Evolutionary conservation across 2,888 invertebrate genomes (phyloP).

Genomic region (Dendrolimus pini): DNA sequence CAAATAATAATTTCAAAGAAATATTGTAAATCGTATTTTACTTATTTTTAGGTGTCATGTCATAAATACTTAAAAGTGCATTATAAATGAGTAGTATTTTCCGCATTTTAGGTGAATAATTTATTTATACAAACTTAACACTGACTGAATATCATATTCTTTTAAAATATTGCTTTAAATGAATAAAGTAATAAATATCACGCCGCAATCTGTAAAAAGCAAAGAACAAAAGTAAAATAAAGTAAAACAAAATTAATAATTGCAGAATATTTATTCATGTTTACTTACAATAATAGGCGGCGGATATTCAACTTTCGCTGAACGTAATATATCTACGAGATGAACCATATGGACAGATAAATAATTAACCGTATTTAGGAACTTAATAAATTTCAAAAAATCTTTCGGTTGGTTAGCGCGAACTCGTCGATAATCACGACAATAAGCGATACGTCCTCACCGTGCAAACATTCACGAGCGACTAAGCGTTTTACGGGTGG

Average conservation of each 20-base stretch:
- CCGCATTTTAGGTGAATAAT: too few relatives aligned
- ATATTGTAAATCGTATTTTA: too few relatives aligned
- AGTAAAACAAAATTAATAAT: constrained; percentile 11
- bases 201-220: constrained; percentile 17
- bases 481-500: constrained; percentile 49
- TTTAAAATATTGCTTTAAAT: not conserved
- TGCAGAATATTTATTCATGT: constrained; percentile 26
- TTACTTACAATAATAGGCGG: constrained; percentile 85
- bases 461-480: constrained; percentile 51
- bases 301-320: constrained; percentile 86
- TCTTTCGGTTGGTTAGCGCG: not conserved
- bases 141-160: too few relatives aligned
- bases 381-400: not conserved
- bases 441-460: constrained; percentile 37
- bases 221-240: constrained; percentile 13
- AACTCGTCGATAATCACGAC: constrained; percentile 16
- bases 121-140: too few relatives aligned
- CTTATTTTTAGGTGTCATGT: too few relatives aligned
- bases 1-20: too few relatives aligned
- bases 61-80: too few relatives aligned
- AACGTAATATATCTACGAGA: constrained; percentile 87
- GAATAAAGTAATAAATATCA: not conserved
- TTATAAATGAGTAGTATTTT: too few relatives aligned
- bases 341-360: constrained; percentile 87
- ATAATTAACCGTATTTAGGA: constrained; percentile 11